Evolutionary conservation across 2,113 vertebrate species (phyloP).

Genomic region (Lycaon pictus): DNA sequence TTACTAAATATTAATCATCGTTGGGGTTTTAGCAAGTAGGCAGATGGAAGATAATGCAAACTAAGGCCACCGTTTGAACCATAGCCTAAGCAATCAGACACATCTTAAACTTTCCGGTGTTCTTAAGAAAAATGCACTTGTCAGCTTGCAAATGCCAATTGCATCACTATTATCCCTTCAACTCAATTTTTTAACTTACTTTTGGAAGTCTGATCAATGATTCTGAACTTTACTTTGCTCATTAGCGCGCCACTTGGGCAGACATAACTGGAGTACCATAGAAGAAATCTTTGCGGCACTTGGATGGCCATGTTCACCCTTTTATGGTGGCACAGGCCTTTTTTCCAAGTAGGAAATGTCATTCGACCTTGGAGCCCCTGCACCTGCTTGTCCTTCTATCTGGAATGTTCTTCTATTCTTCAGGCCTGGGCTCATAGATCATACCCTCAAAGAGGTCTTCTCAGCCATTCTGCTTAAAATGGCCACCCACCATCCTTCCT

Average conservation of each 20-base stretch:
- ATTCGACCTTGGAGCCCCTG: background rate
- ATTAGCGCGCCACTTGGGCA: background rate
- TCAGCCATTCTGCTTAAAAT: background rate
- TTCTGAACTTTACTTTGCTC: background rate
- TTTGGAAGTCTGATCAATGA: background rate
- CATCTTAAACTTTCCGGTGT: background rate
- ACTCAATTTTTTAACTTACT: background rate
- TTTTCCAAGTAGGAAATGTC: background rate
- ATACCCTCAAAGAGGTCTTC: background rate
- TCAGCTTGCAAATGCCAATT: background rate
- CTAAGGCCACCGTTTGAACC: background rate
- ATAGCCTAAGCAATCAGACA: background rate
- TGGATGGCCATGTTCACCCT: background rate
- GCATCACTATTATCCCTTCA: background rate
- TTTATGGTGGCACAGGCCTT: background rate
- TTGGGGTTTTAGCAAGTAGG: background rate
- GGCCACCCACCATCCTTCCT: background rate
- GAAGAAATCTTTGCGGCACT: background rate
- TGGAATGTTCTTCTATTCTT: background rate
- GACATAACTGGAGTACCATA: fast-evolving
- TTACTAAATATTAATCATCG: constrained; percentile 9
- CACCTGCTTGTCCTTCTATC: background rate
- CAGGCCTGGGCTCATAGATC: background rate
- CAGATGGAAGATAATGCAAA: constrained; percentile 6
- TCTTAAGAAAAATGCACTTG: background rate